phyloP scores from a whole-genome alignment of 2,113 vertebrate species.

The Pelodiscus sinensis region DNA sequence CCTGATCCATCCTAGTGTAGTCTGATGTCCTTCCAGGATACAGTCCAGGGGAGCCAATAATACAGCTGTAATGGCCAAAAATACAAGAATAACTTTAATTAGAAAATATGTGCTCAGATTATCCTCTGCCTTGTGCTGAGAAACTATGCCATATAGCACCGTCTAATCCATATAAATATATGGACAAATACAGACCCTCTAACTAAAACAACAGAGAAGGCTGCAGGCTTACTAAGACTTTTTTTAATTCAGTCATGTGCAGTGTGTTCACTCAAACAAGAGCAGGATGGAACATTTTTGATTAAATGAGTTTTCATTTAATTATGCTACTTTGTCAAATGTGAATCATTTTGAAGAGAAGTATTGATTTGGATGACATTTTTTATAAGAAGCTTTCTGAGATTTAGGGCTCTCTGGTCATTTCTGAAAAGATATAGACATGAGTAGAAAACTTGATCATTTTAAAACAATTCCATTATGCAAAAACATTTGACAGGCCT shows the following conservation, averaged over 20 bases:
- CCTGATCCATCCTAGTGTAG: not conserved
- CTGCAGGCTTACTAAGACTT: not conserved
- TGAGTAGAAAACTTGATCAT: not conserved
- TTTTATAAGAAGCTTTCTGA: not conserved
- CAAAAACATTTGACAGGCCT: not conserved
- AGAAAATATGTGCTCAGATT: not conserved
- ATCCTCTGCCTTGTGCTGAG: not conserved
- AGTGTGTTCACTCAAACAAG: not conserved
- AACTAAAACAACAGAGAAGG: not conserved
- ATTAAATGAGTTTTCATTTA: not conserved
- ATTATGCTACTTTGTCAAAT: not conserved
- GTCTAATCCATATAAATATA: not conserved
- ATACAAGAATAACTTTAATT: not conserved
- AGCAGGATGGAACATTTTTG: not conserved
- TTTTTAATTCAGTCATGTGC: not conserved
- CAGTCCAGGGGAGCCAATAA: not conserved
- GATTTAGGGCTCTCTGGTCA: not conserved
- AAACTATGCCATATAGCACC: not conserved
- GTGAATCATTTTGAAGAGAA: not conserved
- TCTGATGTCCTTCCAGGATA: constrained; percentile 6
- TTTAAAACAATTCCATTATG: not conserved
- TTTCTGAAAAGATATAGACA: not conserved
- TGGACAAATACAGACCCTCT: not conserved
- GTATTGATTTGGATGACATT: not conserved
- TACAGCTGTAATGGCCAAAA: not conserved